Evolutionary conservation across 92 coral and sea anemone genomes (phyloP), one percentile per base, ranked within the genome.

Genomic region (Paragorgia papillata): DNA sequence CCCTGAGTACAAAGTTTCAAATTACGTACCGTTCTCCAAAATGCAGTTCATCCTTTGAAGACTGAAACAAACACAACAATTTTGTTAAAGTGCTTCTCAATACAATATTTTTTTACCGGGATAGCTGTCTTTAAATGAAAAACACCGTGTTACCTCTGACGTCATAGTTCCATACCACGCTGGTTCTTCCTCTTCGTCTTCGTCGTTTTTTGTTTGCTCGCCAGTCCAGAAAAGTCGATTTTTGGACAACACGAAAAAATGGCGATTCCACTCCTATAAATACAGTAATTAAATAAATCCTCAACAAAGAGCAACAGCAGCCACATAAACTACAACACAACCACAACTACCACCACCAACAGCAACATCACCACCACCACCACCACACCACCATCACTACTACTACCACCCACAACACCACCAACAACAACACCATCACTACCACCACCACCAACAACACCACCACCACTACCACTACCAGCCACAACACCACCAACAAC

Each of bases 141-240:
- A n/a, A n/a, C n/a, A n/a, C n/a, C n/a, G n/a, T n/a, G n/a, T 12
- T 76, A 92, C 97, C 88, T 90, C 97, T 58, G 91, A 70, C 33
- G 22, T 13, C 19, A 70, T 85, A 30, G 86, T 75, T n/a, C 85
- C 90, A 49, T 74, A 87, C 69, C 93, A 88, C 15, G 80, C 84
- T 31, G 56, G 85, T 24, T 93, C 97, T 3, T 93, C 97, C 2
- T 93, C 97, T 0, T 93, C 97, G 1, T 93, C 97, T 0, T 90
- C 97, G 56, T 90, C 97, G 24, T 85, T 62, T 56, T 68, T 84
- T 32, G 94, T 79, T 76, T 92, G 97, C 24, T 93, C 97, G 67
- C 91, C 97, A 39, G 97, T 93, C 97, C 97, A 93, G 71, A 90
- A 93, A 30, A 93, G 62, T 76, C 89, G 83, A 80, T 90, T 85